Evolutionary conservation across 1,140 invertebrate genomes (phyloP), one percentile per base, ranked within the genome.

Genomic region (Leptestheria dahalacensis): DNA sequence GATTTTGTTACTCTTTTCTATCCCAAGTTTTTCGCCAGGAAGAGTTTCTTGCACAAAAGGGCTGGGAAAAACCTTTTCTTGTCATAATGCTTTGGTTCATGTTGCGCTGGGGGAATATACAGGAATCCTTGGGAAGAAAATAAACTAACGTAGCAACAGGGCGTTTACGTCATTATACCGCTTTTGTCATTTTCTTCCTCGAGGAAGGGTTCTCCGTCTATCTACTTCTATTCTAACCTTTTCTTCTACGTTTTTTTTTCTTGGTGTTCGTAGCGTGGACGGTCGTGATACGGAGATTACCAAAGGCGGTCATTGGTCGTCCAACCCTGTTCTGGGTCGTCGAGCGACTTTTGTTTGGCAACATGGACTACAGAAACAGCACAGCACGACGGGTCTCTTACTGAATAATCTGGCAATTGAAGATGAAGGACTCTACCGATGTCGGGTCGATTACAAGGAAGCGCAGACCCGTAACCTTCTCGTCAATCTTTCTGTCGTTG

Each of bases 361-460:
- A 18, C 24, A 26, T 9, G 33, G 15, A 41, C 6, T 41, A 41
- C 33, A 41, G 33, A 41, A 41, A 15, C 33, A 41, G 15, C 33
- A 41, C 6, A 41, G 6, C 33, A 41, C 33, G 15, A 41, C 33
- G 33, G 33, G 33, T 9, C 53, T 41, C 26, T 29, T 41, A 56
- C 33, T 41, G 18, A 56, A 41, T 56, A 47, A 47, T 20, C 47
- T 61, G 18, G 41, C n/a, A 18, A 52, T 61, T 23, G 60, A 61
- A 21, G 60, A 61, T 23, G 21, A 24, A 0, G 60, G 60, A 0
- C 41, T 59, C 21, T 61, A 61, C 33, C 60, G 60, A 9, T 61
- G 60, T 47, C 57, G 60, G 1, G 54, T 61, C n/a, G 60, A 61
- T 24, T 61, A 60, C 33, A 24, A 48, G 24, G 24, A 33, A 56